Evolutionary conservation across 2,797 vertebrate species (phyloP).

Genomic region (Uromys caudimaculatus): DNA sequence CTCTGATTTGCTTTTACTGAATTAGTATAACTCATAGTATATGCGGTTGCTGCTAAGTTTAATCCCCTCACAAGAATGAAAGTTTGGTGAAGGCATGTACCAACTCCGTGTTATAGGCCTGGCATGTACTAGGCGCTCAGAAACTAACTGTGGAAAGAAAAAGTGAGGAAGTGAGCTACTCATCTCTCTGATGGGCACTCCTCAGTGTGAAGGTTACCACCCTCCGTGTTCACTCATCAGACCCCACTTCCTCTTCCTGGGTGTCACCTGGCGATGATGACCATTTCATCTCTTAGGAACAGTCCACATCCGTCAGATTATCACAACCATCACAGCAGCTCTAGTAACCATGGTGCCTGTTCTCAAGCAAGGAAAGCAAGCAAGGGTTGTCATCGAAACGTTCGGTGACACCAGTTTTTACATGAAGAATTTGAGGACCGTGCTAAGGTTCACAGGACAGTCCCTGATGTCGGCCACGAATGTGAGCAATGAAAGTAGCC

Average conservation of each 20-base stretch:
- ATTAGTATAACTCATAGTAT: not conserved
- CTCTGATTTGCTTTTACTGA: not conserved
- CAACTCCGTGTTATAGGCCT: not conserved
- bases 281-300: not conserved
- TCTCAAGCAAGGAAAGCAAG: not conserved
- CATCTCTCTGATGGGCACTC: not conserved
- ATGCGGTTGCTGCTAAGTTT: not conserved
- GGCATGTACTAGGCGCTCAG: not conserved
- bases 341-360: not conserved
- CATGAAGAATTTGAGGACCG: not conserved
- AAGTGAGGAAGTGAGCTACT: not conserved
- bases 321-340: not conserved
- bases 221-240: not conserved
- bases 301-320: not conserved
- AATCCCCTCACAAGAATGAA: not conserved
- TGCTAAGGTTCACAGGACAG: not conserved
- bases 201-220: not conserved
- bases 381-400: not conserved
- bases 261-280: not conserved
- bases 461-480: not conserved
- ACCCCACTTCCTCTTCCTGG: not conserved
- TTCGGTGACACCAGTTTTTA: not conserved
- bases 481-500: not conserved
- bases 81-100: not conserved
- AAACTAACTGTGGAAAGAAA: not conserved